Percentiles rank a stretch among this genome's conserved stretches.
Conservation (phyloP, 2,888 invertebrate species). For the Unio delphinus region DNA sequence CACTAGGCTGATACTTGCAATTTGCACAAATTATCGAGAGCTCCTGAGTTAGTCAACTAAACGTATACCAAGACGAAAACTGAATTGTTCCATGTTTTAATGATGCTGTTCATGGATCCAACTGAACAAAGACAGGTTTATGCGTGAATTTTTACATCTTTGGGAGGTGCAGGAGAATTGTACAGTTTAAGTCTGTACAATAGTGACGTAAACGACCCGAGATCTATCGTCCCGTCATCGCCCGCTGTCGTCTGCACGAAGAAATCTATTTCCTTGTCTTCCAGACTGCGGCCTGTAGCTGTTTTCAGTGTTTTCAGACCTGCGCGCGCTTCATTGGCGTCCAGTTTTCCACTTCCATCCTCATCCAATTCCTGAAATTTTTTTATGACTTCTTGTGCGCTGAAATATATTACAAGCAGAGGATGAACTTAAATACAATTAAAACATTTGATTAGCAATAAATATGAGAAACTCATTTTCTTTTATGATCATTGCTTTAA, state of each 20-base stretch:
- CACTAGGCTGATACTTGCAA: no score
- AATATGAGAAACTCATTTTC: no score
- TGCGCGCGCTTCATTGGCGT: conserved; percentile 59
- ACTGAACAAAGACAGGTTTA: no score
- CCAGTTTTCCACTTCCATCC: conserved; percentile 66
- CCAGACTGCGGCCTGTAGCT: conserved; percentile 55
- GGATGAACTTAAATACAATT: no score
- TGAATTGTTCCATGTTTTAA: no score
- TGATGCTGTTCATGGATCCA: no score
- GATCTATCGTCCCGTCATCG: conserved; percentile 63
- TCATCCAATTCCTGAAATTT: conserved; percentile 65
- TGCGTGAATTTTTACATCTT: conserved; percentile 34
- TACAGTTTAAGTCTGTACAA: conserved; percentile 64
- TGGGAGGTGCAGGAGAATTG: conserved; percentile 55
- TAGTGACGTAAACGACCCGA: conserved; percentile 65
- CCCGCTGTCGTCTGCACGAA: conserved; percentile 65
- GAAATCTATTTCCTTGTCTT: conserved; percentile 67
- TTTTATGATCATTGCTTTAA: no score
- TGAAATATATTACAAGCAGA: conserved; percentile 22
- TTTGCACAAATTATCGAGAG: no score
- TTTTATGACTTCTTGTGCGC: conserved; percentile 63
- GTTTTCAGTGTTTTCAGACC: conserved; percentile 61
- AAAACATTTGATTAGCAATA: no score
- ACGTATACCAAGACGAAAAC: no score
- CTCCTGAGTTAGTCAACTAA: no score